Evolutionary conservation across 2,113 vertebrate genomes (phyloP).

Genomic region (Hiodon alosoides): DNA sequence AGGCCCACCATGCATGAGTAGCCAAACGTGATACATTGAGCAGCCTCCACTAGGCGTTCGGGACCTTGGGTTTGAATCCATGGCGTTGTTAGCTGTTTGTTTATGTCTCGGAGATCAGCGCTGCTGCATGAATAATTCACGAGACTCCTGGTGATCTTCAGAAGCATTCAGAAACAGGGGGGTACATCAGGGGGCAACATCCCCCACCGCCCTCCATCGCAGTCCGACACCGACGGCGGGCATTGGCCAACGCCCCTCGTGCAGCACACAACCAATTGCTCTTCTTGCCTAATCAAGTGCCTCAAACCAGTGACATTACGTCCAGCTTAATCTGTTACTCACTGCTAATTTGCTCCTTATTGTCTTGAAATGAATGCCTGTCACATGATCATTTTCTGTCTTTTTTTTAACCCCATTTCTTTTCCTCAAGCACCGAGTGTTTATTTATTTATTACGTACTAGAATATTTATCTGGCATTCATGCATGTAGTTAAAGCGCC

Average conservation of each 20-base stretch:
- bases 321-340: conserved; percentile 18
- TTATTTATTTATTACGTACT: no score
- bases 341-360: conserved; percentile 5
- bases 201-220: neutral
- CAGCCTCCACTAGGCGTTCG: conserved; percentile 4
- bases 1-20: neutral
- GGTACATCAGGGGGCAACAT: neutral
- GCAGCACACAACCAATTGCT: neutral
- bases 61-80: conserved; percentile 16
- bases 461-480: no score
- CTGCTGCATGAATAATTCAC: conserved; percentile 37
- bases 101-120: conserved; percentile 33
- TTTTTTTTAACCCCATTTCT: conserved; percentile 18
- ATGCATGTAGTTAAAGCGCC: no score
- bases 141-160: conserved; percentile 10
- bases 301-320: conserved; percentile 12
- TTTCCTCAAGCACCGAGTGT: no score
- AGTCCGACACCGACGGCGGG: neutral
- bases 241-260: neutral
- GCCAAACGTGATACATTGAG: no score
- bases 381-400: neutral
- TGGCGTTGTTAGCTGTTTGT: conserved; percentile 33
- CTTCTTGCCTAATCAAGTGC: neutral
- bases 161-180: neutral
- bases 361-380: no score